Conservation (phyloP, 2,888 invertebrate species). For the Cataglyphis cursor region DNA sequence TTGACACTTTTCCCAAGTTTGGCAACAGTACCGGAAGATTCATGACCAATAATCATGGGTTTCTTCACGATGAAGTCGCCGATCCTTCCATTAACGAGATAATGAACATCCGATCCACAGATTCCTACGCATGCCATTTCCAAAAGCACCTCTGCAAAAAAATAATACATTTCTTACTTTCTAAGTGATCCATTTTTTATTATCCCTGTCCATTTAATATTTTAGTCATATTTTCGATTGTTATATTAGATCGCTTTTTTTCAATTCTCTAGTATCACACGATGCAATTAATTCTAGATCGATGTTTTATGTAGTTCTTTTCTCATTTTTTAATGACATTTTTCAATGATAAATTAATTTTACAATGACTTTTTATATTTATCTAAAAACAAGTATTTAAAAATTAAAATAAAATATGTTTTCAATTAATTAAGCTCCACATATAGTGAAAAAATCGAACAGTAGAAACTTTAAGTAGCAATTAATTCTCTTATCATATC, state of each 20-base stretch:
- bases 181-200: neutral
- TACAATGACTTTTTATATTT: neutral
- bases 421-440: neutral
- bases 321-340: neutral
- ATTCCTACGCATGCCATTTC: slow-evolving; percentile 98
- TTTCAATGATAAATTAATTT: neutral
- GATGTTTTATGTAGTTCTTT: neutral
- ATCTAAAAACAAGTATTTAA: neutral
- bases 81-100: slow-evolving; percentile 94
- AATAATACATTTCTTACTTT: neutral
- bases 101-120: slow-evolving; percentile 98
- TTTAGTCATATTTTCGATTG: neutral
- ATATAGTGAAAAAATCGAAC: neutral
- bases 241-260: neutral
- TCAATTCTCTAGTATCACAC: neutral
- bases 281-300: neutral
- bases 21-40: slow-evolving; percentile 93
- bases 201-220: neutral
- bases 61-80: slow-evolving; percentile 94
- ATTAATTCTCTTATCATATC: slow-evolving; percentile 23
- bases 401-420: neutral
- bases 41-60: slow-evolving; percentile 98
- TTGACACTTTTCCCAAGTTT: slow-evolving; percentile 92
- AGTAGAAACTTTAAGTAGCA: slow-evolving; percentile 16
- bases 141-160: slow-evolving; percentile 92